Conservation (phyloP, 2,797 vertebrate genomes). For the Myotis pilosus region DNA sequence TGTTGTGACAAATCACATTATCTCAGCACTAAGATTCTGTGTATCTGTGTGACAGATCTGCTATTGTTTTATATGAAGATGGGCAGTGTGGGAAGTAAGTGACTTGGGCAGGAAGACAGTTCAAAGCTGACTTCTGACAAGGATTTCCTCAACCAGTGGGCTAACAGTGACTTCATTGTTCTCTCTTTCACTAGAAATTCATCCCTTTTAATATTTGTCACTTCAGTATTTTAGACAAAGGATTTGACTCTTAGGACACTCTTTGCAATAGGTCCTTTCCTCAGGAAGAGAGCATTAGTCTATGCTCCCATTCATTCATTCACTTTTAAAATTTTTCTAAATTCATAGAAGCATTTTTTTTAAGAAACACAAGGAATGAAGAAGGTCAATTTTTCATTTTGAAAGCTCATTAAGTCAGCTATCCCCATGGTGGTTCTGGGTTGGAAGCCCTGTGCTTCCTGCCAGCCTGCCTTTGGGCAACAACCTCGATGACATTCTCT, state of each 20-base stretch:
- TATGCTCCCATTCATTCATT: not conserved
- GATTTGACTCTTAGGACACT: not conserved
- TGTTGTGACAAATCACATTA: not conserved
- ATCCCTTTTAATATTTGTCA: not conserved
- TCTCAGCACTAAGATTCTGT: not conserved
- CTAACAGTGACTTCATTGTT: not conserved
- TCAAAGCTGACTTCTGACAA: not conserved
- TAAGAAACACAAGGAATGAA: not conserved
- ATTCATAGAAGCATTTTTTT: not conserved
- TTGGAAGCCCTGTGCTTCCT: not conserved
- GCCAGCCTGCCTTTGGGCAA: not conserved
- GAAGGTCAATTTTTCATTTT: not conserved
- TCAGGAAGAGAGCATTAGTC: not conserved
- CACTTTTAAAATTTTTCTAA: not conserved
- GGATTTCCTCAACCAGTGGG: not conserved
- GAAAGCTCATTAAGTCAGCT: not conserved
- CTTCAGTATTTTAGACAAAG: not conserved
- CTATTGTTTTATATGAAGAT: constrained; percentile 25
- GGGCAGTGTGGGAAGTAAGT: not conserved
- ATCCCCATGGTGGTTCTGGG: not conserved
- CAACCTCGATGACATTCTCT: not conserved
- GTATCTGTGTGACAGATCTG: not conserved
- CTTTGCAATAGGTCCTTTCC: not conserved
- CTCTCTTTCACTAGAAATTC: not conserved
- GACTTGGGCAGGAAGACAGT: not conserved